Evolutionary conservation across 2,888 invertebrate species (phyloP).

Genomic region (Drosophila rubida): DNA sequence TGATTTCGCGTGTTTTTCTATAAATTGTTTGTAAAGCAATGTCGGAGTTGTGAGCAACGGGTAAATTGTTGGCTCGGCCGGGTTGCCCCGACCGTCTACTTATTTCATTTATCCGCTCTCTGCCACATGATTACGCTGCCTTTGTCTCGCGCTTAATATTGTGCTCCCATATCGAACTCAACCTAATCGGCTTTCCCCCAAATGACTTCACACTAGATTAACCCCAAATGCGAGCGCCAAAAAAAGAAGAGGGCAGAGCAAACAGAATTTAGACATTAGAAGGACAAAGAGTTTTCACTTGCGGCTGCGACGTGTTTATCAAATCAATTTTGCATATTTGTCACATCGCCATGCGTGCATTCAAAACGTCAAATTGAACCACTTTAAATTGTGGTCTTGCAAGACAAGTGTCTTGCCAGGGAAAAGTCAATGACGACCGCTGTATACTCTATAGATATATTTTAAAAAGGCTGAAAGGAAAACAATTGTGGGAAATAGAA

Average conservation of each 20-base stretch:
- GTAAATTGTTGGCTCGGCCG: conserved; percentile 8
- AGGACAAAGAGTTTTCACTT: conserved; percentile 19
- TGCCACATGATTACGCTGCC: conserved; percentile 12
- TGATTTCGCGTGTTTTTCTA: neutral
- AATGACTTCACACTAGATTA: conserved; percentile 71
- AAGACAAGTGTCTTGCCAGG: neutral
- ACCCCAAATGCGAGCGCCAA: conserved; percentile 14
- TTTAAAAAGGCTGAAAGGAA: too few species aligned
- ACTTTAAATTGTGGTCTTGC: neutral
- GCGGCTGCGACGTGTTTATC: neutral
- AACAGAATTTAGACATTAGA: neutral
- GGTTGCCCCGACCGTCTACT: too few species aligned
- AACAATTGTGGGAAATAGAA: too few species aligned
- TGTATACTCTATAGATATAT: neutral
- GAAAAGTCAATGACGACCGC: neutral
- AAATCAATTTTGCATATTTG: conserved; percentile 12
- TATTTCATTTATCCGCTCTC: neutral
- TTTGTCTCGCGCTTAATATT: conserved; percentile 32
- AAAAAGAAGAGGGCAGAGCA: neutral
- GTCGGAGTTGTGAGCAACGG: conserved; percentile 1
- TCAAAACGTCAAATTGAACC: neutral
- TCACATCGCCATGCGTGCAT: neutral
- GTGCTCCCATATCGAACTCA: conserved; percentile 38
- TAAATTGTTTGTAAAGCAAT: neutral
- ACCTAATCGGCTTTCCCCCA: conserved; percentile 33